Evolutionary conservation across 2,797 vertebrate species (phyloP), one percentile per base, ranked within the genome.

Genomic region (Syngnathus acus): DNA sequence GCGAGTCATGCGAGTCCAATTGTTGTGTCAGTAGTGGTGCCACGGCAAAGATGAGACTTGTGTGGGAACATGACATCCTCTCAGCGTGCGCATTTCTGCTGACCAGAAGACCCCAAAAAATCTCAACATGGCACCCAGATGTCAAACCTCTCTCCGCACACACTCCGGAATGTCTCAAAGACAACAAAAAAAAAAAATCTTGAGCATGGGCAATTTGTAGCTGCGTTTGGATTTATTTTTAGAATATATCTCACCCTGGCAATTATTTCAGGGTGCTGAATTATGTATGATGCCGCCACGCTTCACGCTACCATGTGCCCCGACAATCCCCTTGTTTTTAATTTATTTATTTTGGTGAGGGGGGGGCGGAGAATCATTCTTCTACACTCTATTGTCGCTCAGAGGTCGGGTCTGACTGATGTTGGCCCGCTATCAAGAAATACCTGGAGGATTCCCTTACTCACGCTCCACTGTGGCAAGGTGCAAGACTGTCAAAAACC

Each of bases 51-150:
- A 82, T 77, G 77, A 81, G 79, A 78, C 73, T 77, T 85, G 85
- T 79, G 87, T 78, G 87, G 82, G 87, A 89, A 86, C 78, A 73
- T 74, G 72, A 82, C 78, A 77, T 86, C 76, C 65, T 80, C 80
- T 70, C 75, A 65, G 67, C 65, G 72, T 65, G 78, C 78, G 74
- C 70, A 79, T 86, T 82, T 84, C 73, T 82, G 75, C 75, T 87
- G 84, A 87, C 87, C 84, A 86, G 74, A 84, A 73, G 78, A 78
- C 73, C 71, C 54, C 26, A 2, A 72, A 51, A 77, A 76, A 79
- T 70, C 70, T 78, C 73, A 81, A 82, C 83, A 82, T 87, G 87
- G 82, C 74, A 73, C 71, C 76, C 84, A 87, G 84, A 86, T 85
- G 86, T 84, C 72, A 74, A 76, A 81, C 78, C 81, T 48, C 64